A percentile compares a stretch with the other conserved stretches of the same genome.
These are phyloP conservation scores for Eurois occulta DNA, from an alignment of 2,888 invertebrate species.

Conservation along the genomic window DNA sequence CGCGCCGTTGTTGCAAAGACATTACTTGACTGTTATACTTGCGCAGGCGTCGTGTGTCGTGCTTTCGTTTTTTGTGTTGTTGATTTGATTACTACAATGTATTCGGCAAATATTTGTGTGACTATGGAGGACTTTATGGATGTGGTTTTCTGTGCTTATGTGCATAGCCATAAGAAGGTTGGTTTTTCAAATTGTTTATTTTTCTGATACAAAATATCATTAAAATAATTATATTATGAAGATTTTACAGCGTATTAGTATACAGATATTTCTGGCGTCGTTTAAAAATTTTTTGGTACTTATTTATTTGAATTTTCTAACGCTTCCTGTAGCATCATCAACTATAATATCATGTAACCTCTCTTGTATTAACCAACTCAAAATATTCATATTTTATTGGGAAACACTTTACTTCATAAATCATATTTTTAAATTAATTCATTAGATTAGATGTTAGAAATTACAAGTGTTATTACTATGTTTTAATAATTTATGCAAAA, in stretches of 20 bases:
- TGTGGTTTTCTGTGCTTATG: slow-evolving; percentile 85
- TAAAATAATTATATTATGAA: neutral
- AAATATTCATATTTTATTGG: neutral
- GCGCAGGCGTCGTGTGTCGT: slow-evolving; percentile 50
- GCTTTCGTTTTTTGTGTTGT: slow-evolving; percentile 49
- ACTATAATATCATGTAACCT: neutral
- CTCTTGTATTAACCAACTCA: neutral
- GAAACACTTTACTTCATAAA: neutral
- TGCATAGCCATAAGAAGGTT: slow-evolving; percentile 79
- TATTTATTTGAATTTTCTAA: neutral
- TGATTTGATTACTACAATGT: slow-evolving; percentile 73
- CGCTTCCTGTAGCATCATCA: too few species aligned
- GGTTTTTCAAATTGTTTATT: slow-evolving; percentile 41
- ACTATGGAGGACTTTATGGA: slow-evolving; percentile 86
- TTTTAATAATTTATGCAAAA: neutral
- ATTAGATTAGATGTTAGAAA: neutral
- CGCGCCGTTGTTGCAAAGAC: slow-evolving; percentile 57
- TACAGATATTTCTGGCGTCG: neutral
- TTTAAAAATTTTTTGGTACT: neutral
- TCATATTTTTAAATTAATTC: neutral
- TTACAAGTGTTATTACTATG: neutral
- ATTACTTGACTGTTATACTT: slow-evolving; percentile 54
- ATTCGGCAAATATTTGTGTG: slow-evolving; percentile 81
- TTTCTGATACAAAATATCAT: neutral
- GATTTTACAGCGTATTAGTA: neutral